Percentiles rank a stretch among this genome's conserved stretches.
Conservation (phyloP, 2,113 vertebrate species). For the Scartelaos histophorus region DNA sequence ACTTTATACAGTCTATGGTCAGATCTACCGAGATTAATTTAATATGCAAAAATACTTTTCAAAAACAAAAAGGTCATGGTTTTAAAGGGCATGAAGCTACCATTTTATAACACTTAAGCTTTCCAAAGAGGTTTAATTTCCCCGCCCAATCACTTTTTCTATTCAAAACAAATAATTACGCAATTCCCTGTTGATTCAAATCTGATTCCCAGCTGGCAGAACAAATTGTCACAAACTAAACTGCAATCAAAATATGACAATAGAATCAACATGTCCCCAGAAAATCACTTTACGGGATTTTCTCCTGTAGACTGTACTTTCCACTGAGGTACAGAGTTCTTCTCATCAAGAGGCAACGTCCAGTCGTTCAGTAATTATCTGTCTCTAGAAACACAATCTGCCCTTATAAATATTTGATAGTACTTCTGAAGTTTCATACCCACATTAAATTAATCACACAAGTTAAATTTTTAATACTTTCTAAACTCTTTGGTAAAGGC, state of each 20-base stretch:
- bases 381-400: no score
- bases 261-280: not conserved
- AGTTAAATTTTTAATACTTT: no score
- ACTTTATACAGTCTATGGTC: no score
- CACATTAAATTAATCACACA: no score
- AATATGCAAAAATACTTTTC: no score
- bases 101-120: not conserved
- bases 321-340: not conserved
- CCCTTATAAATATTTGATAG: no score
- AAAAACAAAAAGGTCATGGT: not conserved
- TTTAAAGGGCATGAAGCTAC: not conserved
- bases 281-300: not conserved
- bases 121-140: not conserved
- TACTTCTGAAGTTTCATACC: no score
- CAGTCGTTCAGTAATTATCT: no score
- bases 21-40: no score
- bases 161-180: not conserved
- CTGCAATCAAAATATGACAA: not conserved
- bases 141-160: not conserved
- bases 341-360: no score
- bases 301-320: no score
- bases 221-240: not conserved
- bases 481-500: no score
- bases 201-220: not conserved
- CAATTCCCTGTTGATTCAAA: conserved; percentile 1